A percentile compares a stretch with the other conserved stretches of the same genome.
Evolutionary conservation across 2,888 invertebrate genomes (phyloP).

Genomic region (Enchytraeus crypticus): DNA sequence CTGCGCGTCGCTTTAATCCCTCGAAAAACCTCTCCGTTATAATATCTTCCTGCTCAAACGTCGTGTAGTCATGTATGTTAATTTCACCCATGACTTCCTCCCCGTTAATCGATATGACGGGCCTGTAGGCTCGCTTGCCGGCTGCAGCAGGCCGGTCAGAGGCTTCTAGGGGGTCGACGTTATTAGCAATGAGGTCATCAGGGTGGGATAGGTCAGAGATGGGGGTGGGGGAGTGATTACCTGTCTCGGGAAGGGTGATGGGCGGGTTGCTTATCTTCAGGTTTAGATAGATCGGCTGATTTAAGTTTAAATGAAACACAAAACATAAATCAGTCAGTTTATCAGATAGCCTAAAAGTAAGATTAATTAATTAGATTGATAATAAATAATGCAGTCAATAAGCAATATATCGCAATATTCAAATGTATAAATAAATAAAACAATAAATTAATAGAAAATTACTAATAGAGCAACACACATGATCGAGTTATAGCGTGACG

Average conservation of each 20-base stretch:
- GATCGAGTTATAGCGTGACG: too few species aligned
- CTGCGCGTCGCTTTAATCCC: neutral
- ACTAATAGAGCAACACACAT: too few species aligned
- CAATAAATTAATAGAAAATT: too few species aligned
- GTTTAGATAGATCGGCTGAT: constrained; percentile 43
- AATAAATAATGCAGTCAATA: too few species aligned
- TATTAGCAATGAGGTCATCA: neutral
- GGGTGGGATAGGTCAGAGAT: neutral
- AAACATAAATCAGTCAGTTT: too few species aligned
- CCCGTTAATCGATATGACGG: constrained; percentile 43
- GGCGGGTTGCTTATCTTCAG: constrained; percentile 37
- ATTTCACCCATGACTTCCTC: constrained; percentile 35
- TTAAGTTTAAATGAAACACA: too few species aligned
- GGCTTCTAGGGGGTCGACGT: neutral
- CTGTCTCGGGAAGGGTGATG: neutral
- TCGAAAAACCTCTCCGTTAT: constrained; percentile 20
- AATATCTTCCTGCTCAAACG: constrained; percentile 39
- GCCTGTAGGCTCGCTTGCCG: neutral
- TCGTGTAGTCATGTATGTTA: constrained; percentile 45
- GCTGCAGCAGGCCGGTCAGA: neutral
- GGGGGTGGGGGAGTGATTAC: neutral
- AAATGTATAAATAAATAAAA: too few species aligned
- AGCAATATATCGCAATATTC: too few species aligned
- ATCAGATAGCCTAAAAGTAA: too few species aligned
- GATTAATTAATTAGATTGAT: too few species aligned